These are phyloP conservation scores for Polypterus bichir DNA, from an alignment of 2,113 vertebrate genomes.

Conservation along the genomic window DNA sequence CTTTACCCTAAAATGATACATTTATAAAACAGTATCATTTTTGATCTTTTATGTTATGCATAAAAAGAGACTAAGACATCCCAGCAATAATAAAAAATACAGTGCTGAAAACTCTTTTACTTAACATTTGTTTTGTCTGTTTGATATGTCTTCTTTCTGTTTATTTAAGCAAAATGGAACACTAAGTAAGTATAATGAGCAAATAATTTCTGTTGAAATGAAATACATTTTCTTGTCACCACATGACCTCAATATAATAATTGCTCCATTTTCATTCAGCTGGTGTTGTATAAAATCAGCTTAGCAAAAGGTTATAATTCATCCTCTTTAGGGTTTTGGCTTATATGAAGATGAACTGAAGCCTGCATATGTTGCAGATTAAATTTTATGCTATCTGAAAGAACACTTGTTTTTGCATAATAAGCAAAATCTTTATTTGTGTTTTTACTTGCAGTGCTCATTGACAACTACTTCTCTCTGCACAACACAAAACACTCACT, in stretches of 20 bases:
- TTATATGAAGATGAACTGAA: conserved; percentile 15
- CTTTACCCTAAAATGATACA: too few species aligned
- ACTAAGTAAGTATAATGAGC: too few species aligned
- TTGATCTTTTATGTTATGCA: too few species aligned
- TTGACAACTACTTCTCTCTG: too few species aligned
- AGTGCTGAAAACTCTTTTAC: too few species aligned
- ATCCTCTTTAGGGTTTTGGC: conserved; percentile 20
- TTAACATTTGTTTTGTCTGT: too few species aligned
- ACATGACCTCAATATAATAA: conserved; percentile 23
- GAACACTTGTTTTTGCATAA: background rate
- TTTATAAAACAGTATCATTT: too few species aligned
- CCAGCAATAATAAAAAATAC: too few species aligned
- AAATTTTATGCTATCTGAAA: conserved; percentile 19
- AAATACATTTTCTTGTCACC: conserved; percentile 15
- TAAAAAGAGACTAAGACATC: too few species aligned
- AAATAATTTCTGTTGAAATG: conserved; percentile 16
- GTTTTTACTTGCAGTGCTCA: background rate
- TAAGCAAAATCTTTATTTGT: conserved; percentile 3
- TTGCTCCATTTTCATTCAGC: conserved; percentile 25
- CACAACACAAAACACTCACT: conserved; percentile 7
- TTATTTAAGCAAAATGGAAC: too few species aligned
- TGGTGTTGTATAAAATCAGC: conserved; percentile 19
- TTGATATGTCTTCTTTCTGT: too few species aligned
- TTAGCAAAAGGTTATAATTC: conserved; percentile 17
- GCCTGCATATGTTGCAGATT: conserved; percentile 20